A percentile compares a stretch with the other conserved stretches of the same genome.
phyloP scores from a whole-genome alignment of 2,888 invertebrate genomes.

The Spicauda simplicius region DNA sequence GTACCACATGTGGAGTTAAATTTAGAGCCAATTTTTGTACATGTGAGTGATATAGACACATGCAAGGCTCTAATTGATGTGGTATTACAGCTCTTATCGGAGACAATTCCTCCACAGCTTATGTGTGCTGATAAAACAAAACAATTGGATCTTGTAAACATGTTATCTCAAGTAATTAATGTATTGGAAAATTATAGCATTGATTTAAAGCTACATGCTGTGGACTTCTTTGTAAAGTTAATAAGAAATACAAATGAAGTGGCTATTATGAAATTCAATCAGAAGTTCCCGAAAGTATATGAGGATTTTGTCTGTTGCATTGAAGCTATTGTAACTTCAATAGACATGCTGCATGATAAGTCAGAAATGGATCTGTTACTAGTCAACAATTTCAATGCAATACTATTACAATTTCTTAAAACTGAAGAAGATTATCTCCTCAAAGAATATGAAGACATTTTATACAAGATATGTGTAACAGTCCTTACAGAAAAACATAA shows the following conservation, averaged over 20 bases:
- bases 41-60: conserved; percentile 60
- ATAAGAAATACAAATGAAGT: conserved; percentile 61
- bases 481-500: conserved; percentile 54
- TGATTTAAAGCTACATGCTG: conserved; percentile 64
- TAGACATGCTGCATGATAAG: conserved; percentile 64
- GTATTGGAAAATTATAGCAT: conserved; percentile 66
- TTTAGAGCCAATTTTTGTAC: conserved; percentile 71
- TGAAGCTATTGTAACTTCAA: conserved; percentile 59
- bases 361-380: conserved; percentile 56
- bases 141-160: conserved; percentile 48
- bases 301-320: conserved; percentile 54
- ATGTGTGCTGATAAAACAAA: conserved; percentile 54
- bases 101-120: conserved; percentile 65
- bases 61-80: conserved; percentile 66
- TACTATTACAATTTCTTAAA: conserved; percentile 55
- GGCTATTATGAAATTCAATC: conserved; percentile 55
- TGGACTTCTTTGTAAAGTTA: conserved; percentile 67
- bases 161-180: conserved; percentile 57
- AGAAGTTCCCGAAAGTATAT: conserved; percentile 56
- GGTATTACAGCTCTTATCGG: conserved; percentile 65
- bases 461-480: conserved; percentile 58
- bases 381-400: conserved; percentile 57
- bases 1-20: conserved; percentile 68
- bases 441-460: conserved; percentile 47
- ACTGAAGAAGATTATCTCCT: conserved; percentile 44